Conservation (phyloP, 2,113 vertebrate species). For the Peromyscus californicus region DNA sequence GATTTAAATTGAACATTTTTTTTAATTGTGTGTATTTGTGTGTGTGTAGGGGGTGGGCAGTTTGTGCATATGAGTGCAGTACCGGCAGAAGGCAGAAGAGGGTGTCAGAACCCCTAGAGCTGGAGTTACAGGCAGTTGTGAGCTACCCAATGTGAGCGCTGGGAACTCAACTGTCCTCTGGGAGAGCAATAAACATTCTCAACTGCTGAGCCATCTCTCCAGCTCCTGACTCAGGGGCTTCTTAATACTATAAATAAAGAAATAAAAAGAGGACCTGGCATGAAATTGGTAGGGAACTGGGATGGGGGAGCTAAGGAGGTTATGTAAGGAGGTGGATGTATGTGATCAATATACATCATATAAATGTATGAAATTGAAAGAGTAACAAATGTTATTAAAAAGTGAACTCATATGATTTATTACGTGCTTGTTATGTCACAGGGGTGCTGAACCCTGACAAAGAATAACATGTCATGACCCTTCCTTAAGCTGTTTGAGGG, state of each 20-base stretch:
- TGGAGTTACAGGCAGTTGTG: background rate
- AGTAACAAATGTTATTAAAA: background rate
- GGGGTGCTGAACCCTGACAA: background rate
- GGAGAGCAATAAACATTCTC: background rate
- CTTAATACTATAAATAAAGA: background rate
- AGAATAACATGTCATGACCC: background rate
- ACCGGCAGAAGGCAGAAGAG: background rate
- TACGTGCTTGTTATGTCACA: background rate
- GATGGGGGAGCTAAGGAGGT: background rate
- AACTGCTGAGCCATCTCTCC: background rate
- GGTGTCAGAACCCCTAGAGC: background rate
- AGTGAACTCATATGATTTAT: too few relatives aligned
- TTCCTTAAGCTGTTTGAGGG: background rate
- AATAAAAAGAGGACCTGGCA: background rate
- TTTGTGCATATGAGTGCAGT: background rate
- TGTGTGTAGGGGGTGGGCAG: background rate
- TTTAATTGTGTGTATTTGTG: background rate
- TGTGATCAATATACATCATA: background rate
- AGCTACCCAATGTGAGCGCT: background rate
- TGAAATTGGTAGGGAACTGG: background rate
- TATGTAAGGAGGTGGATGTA: background rate
- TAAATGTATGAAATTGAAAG: background rate
- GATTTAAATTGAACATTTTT: background rate
- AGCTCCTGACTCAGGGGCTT: background rate
- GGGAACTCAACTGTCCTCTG: background rate